Percentiles rank a stretch among this genome's conserved stretches.
Conservation (phyloP, 2,888 invertebrate genomes). For the Lysandra bellargus region DNA sequence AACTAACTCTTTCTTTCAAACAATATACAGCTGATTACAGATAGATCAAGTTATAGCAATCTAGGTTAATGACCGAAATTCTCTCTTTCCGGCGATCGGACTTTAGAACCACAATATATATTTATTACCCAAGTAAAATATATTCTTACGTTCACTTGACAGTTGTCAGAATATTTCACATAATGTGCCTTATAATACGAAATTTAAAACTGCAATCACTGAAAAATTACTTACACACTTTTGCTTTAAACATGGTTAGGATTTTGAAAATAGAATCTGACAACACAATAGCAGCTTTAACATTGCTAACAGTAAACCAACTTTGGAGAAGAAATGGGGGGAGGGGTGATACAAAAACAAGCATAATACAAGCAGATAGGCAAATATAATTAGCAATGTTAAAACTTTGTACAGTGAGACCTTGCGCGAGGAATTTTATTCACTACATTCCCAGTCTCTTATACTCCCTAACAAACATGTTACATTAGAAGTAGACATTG, state of each 20-base stretch:
- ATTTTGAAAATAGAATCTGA: slow-evolving; percentile 49
- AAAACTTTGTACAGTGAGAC: slow-evolving; percentile 56
- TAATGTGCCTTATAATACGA: slow-evolving; percentile 20
- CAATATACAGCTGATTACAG: no score
- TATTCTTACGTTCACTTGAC: background rate
- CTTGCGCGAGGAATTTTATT: slow-evolving; percentile 25
- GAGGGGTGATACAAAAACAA: slow-evolving; percentile 45
- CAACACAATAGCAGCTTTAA: slow-evolving; percentile 72
- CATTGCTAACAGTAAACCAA: slow-evolving; percentile 71
- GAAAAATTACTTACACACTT: background rate
- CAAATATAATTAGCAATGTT: slow-evolving; percentile 66
- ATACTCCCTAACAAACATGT: background rate
- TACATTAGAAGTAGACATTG: background rate
- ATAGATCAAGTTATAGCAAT: no score
- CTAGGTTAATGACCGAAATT: background rate
- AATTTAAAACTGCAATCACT: background rate
- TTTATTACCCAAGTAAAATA: background rate
- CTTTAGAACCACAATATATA: background rate
- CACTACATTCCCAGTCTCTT: background rate
- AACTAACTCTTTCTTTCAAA: no score
- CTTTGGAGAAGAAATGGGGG: slow-evolving; percentile 68
- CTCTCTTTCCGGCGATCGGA: background rate
- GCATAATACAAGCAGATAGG: slow-evolving; percentile 45
- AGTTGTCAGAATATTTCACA: background rate
- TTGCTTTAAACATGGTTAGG: background rate